Evolutionary conservation across 2,888 invertebrate genomes (phyloP), one percentile per base, ranked within the genome.

Genomic region (Hartigia nigra): DNA sequence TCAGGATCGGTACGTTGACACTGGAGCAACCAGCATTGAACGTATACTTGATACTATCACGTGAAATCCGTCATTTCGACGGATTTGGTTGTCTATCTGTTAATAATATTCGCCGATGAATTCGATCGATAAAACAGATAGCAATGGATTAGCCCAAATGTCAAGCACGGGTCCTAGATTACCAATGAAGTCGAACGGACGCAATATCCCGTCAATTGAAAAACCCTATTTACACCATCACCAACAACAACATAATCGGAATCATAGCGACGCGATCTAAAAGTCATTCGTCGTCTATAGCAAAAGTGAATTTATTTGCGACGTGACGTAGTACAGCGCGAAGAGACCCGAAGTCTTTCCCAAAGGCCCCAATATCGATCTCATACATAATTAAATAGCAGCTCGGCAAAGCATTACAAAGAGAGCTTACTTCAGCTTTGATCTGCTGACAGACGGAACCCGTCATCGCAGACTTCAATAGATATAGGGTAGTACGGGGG

Each of bases 341-440:
- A 77, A 79, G 78, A 81, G 79, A 80, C 81, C 81, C 83, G 80
- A 80, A 80, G 81, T 34, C 72, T 37, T 72, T 87, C 90, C 90
- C 87, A 88, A 87, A 90, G 91, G 90, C 91, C 89, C 87, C 85
- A 90, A 89, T 91, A 91, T 91, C 90, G 91, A 91, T 91, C 89
- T 88, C 89, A 88, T 91, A 88, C 91, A 91, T 91, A 91, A 91
- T 91, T 91, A 91, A 91, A 91, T 91, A 91, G 88, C 89, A 88
- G 88, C 87, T 86, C 86, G 86, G 88, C 88, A 88, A 88, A 89
- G 89, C 90, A 90, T 89, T 89, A 91, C 91, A 91, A 91, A 91
- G 91, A 90, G 91, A 89, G 90, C 89, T 91, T 89, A 87, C 90
- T 89, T 89, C 87, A 87, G 90, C 91, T 91, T 91, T 91, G 91